Conservation (phyloP, 2,888 invertebrate species). For the Ectropis crepuscularia region DNA sequence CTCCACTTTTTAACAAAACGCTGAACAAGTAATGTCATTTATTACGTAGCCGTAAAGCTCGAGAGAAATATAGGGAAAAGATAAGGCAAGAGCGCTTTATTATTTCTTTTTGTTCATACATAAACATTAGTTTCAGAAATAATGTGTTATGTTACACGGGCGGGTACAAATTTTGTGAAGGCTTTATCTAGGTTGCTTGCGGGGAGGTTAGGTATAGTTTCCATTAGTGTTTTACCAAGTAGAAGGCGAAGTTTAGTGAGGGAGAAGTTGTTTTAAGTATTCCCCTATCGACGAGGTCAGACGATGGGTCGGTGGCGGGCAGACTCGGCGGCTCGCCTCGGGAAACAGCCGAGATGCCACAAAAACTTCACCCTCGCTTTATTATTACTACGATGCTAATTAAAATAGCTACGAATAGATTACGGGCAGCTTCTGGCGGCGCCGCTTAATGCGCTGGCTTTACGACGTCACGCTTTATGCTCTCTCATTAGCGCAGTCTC, state of each 20-base stretch:
- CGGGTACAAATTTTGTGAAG: constrained; percentile 45
- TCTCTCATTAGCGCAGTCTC: constrained; percentile 79
- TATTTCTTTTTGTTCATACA: constrained; percentile 42
- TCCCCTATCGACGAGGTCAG: constrained; percentile 58
- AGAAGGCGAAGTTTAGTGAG: constrained; percentile 65
- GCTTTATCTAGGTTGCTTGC: constrained; percentile 53
- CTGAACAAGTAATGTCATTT: constrained; percentile 33
- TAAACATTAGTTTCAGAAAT: constrained; percentile 40
- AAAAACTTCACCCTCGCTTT: constrained; percentile 78
- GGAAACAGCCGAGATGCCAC: constrained; percentile 71
- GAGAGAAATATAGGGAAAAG: constrained; percentile 34
- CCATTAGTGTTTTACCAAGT: constrained; percentile 60
- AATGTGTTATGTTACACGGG: constrained; percentile 36
- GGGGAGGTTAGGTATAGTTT: constrained; percentile 52
- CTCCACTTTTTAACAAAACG: constrained; percentile 30
- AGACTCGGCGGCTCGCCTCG: constrained; percentile 55
- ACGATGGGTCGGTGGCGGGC: constrained; percentile 40
- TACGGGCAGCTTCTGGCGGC: constrained; percentile 79
- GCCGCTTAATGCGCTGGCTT: constrained; percentile 80
- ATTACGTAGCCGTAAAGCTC: constrained; percentile 34
- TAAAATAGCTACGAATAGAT: constrained; percentile 83
- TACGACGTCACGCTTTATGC: constrained; percentile 83
- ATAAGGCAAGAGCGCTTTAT: constrained; percentile 36
- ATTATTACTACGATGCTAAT: constrained; percentile 81
- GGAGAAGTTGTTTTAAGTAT: constrained; percentile 74